Percentiles rank a stretch among this genome's conserved stretches.
Evolutionary conservation across 1,140 invertebrate genomes (phyloP).

Genomic region (Drosophila elegans): DNA sequence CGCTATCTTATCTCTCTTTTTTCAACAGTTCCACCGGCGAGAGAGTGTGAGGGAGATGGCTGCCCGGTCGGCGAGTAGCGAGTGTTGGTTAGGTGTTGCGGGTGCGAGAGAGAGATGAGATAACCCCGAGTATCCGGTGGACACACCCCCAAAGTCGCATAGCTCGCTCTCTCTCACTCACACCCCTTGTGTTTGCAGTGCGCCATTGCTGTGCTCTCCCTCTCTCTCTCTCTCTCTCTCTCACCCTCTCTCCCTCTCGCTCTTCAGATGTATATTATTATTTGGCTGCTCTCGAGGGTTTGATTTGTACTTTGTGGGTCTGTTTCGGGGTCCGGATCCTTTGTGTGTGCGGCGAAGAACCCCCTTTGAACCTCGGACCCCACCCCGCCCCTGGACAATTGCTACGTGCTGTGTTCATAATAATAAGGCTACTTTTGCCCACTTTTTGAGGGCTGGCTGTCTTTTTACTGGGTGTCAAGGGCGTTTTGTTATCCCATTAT

Average conservation of each 20-base stretch:
- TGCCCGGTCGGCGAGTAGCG: conserved; percentile 53
- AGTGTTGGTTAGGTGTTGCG: conserved; percentile 16
- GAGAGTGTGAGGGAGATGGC: conserved; percentile 42
- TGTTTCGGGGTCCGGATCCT: conserved; percentile 39
- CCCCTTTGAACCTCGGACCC: not conserved
- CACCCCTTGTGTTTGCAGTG: conserved; percentile 58
- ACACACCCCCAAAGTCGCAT: conserved; percentile 68
- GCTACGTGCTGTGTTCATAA: conserved; percentile 81
- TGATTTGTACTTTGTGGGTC: conserved; percentile 79
- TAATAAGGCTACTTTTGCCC: conserved; percentile 77
- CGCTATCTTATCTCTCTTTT: conserved; percentile 68
- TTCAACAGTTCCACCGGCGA: conserved; percentile 5
- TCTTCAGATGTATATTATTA: conserved; percentile 57
- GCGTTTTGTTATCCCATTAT: conserved; percentile 85
- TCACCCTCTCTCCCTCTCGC: conserved; percentile 13
- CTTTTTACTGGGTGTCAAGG: conserved; percentile 85
- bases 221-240: conserved; percentile 19
- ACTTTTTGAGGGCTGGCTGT: conserved; percentile 74
- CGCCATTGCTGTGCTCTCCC: conserved; percentile 64
- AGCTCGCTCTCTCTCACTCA: conserved; percentile 31
- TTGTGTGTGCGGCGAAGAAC: conserved; percentile 34
- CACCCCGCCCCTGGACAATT: conserved; percentile 38
- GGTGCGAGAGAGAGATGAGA: conserved; percentile 47
- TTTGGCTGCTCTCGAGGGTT: conserved; percentile 78
- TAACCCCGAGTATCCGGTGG: conserved; percentile 12